Base-by-base conservation (phyloP, 2,797 vertebrate genomes). In the Prunella strophiata region DNA sequence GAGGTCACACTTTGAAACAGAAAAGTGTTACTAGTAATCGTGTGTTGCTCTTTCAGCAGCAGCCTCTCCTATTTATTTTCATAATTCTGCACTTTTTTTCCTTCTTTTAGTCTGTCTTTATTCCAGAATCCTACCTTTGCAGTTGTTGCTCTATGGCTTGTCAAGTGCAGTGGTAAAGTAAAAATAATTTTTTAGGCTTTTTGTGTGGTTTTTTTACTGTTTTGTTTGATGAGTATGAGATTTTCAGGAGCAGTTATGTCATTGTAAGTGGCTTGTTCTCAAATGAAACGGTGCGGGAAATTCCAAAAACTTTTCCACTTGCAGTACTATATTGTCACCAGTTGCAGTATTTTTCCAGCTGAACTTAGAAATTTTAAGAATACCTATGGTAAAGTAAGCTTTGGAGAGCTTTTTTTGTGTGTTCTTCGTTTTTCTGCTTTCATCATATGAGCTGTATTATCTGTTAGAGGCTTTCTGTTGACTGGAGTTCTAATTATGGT, bases 181-280 rank as follows among this genome's bases (percentile, higher is more conserved):
- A 67, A 89, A 91, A 58, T n/a, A 50, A 27, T 8, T 58, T 29
- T 73, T 73, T 38, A 42, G 47, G 9, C 48, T 54, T 73, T 42
- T 71, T 15, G 26, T 12, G 8, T 40, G 1, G 0, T 4, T 23
- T 55, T 70, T 65, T 54, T 50, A 1, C 13, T 40, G 3, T 15
- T 76, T 42, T 70, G 7, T 73, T 82, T 67, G 71, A 50, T 13
- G 57, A 57, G 7, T 29, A 10, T 43, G 61, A 47, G 34, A 48
- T 79, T 70, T 89, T 50, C 40, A 79, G 62, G 21, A 68, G 7
- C 47, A 65, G 52, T 77, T 65, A 9, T 34, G 12, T 76, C 29
- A 48, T 61, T 54, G 26, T 15, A 4, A 54, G 14, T n/a, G 16
- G 12, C 50, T 87, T 79, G 32, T 34, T 89, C 25, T 17, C 36